These are phyloP conservation scores for Drosophila leonis DNA, from an alignment of 2,888 invertebrate species.

Conservation along the genomic window DNA sequence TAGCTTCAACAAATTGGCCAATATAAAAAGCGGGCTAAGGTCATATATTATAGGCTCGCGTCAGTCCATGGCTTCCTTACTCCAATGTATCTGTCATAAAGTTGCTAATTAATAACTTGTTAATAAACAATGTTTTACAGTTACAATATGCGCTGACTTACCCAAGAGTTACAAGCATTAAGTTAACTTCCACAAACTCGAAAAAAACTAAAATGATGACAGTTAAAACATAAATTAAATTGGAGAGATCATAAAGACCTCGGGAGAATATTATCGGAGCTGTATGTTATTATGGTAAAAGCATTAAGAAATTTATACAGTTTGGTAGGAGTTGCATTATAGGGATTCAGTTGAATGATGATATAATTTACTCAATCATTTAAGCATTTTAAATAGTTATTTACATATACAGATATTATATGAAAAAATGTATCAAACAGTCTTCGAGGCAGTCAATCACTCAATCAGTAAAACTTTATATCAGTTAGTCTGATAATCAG, in stretches of 20 bases:
- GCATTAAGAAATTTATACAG: too few species aligned
- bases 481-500: too few species aligned
- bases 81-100: conserved; percentile 10
- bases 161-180: not conserved
- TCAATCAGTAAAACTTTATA: too few species aligned
- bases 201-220: not conserved
- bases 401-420: too few species aligned
- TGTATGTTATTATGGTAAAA: too few species aligned
- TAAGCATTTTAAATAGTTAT: too few species aligned
- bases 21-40: conserved; percentile 37
- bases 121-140: not conserved
- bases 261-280: too few species aligned
- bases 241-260: not conserved
- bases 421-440: too few species aligned
- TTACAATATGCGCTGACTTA: not conserved
- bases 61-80: not conserved
- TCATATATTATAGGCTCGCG: conserved; percentile 17
- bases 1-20: conserved; percentile 52
- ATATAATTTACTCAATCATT: too few species aligned
- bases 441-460: too few species aligned
- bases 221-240: not conserved
- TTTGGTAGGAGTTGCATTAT: too few species aligned
- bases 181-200: not conserved
- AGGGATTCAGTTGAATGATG: too few species aligned
- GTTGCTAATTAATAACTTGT: not conserved